Conservation (phyloP, 2,888 invertebrate genomes). For the Panorpa germanica region DNA sequence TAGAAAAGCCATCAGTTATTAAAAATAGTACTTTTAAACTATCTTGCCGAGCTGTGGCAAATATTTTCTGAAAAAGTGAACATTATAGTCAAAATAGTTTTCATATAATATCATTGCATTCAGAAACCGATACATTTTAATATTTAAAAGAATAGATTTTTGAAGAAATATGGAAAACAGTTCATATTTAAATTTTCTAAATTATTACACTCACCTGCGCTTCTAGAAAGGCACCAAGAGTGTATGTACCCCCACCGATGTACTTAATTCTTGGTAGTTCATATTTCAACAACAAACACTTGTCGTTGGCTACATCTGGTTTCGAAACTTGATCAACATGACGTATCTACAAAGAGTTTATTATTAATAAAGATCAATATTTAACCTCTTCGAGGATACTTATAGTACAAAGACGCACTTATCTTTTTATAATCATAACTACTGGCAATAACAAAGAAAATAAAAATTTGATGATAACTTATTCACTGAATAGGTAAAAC, state of each 20-base stretch:
- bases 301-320: conserved; percentile 31
- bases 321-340: conserved; percentile 40
- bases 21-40: conserved; percentile 41
- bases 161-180: not conserved
- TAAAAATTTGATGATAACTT: conserved; percentile 1
- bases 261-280: conserved; percentile 38
- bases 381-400: no score
- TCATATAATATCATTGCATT: conserved; percentile 1
- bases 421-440: no score
- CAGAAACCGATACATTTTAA: not conserved
- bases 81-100: conserved; percentile 7
- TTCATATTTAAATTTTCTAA: conserved; percentile 5
- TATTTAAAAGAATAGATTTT: no score
- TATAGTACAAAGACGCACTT: no score
- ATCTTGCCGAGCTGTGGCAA: conserved; percentile 23
- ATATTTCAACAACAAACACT: conserved; percentile 39
- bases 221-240: conserved; percentile 42
- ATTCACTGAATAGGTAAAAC: not conserved
- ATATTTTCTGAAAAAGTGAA: conserved; percentile 23
- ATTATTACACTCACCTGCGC: conserved; percentile 28
- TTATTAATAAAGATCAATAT: conserved; percentile 5
- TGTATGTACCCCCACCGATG: conserved; percentile 47
- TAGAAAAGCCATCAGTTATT: conserved; percentile 52
- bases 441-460: no score
- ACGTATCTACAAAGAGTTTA: conserved; percentile 17